A percentile compares a stretch with the other conserved stretches of the same genome.
Conservation (phyloP, 2,888 invertebrate species). For the Hedya salicella region DNA sequence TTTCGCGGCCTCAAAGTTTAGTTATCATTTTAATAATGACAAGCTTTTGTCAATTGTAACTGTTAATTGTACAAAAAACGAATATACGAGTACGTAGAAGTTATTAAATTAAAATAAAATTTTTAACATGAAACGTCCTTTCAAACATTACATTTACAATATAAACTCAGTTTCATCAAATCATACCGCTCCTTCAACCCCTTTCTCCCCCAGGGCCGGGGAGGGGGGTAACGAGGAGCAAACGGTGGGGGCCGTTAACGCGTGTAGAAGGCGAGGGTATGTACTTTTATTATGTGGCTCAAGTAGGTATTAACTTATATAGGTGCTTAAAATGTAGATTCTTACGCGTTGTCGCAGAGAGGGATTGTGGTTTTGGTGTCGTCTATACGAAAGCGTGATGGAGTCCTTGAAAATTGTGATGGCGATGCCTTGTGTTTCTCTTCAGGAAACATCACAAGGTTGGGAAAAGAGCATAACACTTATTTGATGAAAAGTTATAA, state of each 20-base stretch:
- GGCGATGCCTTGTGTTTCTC: no score
- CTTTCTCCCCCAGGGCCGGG: slow-evolving; percentile 57
- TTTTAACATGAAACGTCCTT: background rate
- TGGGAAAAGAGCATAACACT: no score
- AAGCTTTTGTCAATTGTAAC: no score
- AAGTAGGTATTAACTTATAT: slow-evolving; percentile 40
- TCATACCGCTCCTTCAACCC: slow-evolving; percentile 44
- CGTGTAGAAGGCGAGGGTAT: slow-evolving; percentile 51
- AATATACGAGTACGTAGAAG: no score
- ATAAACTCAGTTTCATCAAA: background rate
- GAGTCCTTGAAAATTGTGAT: no score
- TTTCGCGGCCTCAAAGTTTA: no score
- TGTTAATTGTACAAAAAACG: no score
- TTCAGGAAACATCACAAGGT: no score
- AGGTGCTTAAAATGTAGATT: slow-evolving; percentile 29
- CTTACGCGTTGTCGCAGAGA: slow-evolving; percentile 4
- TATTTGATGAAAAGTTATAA: no score
- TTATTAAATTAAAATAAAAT: background rate
- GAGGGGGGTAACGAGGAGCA: slow-evolving; percentile 71
- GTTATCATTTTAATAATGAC: no score
- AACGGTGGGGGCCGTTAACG: slow-evolving; percentile 55
- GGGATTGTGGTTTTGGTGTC: background rate
- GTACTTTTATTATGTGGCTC: slow-evolving; percentile 44
- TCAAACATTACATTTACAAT: slow-evolving; percentile 10
- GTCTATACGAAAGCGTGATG: no score